Conservation (phyloP, 2,113 vertebrate species). For the Chamaea fasciata region DNA sequence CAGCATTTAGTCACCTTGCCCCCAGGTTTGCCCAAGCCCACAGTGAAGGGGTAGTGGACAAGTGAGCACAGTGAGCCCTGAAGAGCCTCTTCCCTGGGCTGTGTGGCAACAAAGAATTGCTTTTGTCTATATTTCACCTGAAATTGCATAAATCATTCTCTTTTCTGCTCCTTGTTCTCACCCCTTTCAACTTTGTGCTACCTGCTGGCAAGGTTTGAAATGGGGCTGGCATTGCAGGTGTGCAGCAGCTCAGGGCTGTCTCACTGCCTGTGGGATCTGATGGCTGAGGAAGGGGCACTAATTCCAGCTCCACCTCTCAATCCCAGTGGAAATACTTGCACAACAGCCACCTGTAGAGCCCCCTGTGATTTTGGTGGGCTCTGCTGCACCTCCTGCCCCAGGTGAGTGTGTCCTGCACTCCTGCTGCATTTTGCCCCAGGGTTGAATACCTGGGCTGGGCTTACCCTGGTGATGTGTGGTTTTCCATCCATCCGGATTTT, state of each 20-base stretch:
- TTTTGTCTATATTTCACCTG: neutral
- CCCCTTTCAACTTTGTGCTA: neutral
- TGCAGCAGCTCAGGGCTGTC: neutral
- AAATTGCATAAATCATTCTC: neutral
- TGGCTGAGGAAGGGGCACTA: neutral
- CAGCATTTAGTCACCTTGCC: neutral
- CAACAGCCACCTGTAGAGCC: neutral
- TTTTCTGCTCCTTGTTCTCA: neutral
- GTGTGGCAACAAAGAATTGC: accelerated
- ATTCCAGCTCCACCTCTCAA: neutral
- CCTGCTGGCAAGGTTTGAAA: neutral
- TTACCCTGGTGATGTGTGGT: accelerated
- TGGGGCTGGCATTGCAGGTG: neutral
- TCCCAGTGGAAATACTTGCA: neutral
- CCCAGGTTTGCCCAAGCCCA: neutral
- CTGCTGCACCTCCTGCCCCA: neutral
- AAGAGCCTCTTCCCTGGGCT: neutral
- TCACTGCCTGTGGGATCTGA: neutral
- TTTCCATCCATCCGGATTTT: accelerated
- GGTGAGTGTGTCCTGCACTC: neutral
- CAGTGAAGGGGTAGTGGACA: accelerated
- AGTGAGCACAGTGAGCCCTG: neutral
- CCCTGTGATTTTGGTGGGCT: neutral
- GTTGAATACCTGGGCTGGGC: neutral
- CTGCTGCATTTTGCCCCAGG: neutral